Percentiles rank a stretch among this genome's conserved stretches.
Evolutionary conservation across 1,140 invertebrate species (phyloP).

Genomic region (Telenomus remus): DNA sequence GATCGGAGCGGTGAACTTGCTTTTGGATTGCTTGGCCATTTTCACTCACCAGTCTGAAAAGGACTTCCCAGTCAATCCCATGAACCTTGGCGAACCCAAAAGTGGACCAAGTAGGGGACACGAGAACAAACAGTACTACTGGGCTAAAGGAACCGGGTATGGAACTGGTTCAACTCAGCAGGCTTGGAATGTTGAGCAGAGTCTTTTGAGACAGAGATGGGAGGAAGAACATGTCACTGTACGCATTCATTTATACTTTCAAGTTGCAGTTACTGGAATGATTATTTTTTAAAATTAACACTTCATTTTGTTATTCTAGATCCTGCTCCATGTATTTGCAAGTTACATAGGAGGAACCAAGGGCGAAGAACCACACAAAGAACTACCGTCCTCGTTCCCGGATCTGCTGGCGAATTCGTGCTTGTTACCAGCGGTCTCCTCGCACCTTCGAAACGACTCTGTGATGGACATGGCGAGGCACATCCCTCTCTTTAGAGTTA

Average conservation of each 20-base stretch:
- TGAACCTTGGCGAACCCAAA: slow-evolving; percentile 33
- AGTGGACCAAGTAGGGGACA: slow-evolving; percentile 54
- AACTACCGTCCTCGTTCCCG: slow-evolving; percentile 82
- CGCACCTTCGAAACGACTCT: slow-evolving; percentile 95
- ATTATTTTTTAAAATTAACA: too few relatives aligned
- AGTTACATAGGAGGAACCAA: slow-evolving; percentile 88
- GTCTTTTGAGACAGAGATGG: slow-evolving; percentile 88
- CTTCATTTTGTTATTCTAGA: too few relatives aligned
- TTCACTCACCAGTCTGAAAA: slow-evolving; percentile 87
- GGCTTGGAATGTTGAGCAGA: slow-evolving; percentile 96
- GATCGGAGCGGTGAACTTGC: slow-evolving; percentile 87
- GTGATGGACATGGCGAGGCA: slow-evolving; percentile 96
- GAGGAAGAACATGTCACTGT: slow-evolving; percentile 96
- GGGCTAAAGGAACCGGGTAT: slow-evolving; percentile 96
- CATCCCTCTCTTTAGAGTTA: slow-evolving; percentile 91
- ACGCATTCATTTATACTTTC: slow-evolving; percentile 3
- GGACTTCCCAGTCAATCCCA: slow-evolving; percentile 56
- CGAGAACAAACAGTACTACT: slow-evolving; percentile 92
- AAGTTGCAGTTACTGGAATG: too few relatives aligned
- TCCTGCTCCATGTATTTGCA: slow-evolving; percentile 83
- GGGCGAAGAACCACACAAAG: slow-evolving; percentile 76
- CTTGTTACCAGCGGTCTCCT: slow-evolving; percentile 90
- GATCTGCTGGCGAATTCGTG: slow-evolving; percentile 88
- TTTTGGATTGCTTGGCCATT: slow-evolving; percentile 90
- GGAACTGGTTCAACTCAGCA: slow-evolving; percentile 96